phyloP scores from a whole-genome alignment of 2,888 invertebrate species.

The Lysandra bellargus region DNA sequence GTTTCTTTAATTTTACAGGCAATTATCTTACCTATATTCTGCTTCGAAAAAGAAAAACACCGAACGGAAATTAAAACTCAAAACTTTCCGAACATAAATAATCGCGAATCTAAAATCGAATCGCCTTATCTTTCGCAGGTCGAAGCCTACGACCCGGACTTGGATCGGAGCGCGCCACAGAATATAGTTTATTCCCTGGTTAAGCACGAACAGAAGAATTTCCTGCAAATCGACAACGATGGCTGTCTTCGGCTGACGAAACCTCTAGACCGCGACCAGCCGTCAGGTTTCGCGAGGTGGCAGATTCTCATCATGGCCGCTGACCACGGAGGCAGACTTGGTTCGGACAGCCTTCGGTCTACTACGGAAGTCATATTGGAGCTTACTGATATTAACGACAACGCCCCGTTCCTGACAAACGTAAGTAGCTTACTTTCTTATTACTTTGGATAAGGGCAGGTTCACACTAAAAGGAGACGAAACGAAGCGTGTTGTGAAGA shows the following conservation, averaged over 20 bases:
- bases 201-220: constrained; percentile 85
- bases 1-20: background rate
- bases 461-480: too few species aligned
- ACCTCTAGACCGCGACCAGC: constrained; percentile 93
- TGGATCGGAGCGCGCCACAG: constrained; percentile 87
- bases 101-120: constrained; percentile 29
- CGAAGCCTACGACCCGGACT: constrained; percentile 92
- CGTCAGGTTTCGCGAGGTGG: constrained; percentile 90
- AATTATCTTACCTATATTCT: background rate
- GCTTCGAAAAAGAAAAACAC: background rate
- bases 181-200: constrained; percentile 88
- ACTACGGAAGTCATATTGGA: constrained; percentile 85
- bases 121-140: constrained; percentile 60
- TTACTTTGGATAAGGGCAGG: background rate
- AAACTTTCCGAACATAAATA: background rate
- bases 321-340: constrained; percentile 84
- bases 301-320: constrained; percentile 87
- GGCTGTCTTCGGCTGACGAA: constrained; percentile 88
- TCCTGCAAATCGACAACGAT: constrained; percentile 85
- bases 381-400: constrained; percentile 94
- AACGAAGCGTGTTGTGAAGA: too few species aligned
- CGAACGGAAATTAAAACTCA: background rate
- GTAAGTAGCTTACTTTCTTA: constrained; percentile 63
- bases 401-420: constrained; percentile 92
- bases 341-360: constrained; percentile 81